Conservation (phyloP, 2,797 vertebrate species). For the Hydrolagus colliei region DNA sequence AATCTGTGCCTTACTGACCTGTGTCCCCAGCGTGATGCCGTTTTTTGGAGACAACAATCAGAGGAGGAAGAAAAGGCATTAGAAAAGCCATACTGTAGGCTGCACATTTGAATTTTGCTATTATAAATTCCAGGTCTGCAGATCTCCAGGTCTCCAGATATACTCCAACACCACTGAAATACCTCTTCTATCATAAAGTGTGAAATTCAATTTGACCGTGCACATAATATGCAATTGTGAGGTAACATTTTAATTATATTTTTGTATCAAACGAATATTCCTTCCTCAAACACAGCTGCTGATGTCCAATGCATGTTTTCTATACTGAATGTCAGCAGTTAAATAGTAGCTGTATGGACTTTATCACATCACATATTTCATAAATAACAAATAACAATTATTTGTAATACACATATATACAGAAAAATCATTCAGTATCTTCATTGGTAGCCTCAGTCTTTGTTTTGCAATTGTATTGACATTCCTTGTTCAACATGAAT, state of each 20-base stretch:
- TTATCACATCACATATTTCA: constrained; percentile 18
- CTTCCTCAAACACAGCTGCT: constrained; percentile 52
- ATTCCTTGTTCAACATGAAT: not conserved
- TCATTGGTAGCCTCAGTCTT: not conserved
- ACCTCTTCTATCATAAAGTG: constrained; percentile 40
- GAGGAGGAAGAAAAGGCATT: not conserved
- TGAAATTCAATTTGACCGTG: constrained; percentile 44
- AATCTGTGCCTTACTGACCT: not conserved
- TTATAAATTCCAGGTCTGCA: not conserved
- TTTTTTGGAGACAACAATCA: too few relatives aligned
- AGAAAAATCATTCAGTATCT: not conserved
- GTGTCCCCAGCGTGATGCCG: not conserved
- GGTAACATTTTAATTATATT: constrained; percentile 46
- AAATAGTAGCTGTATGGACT: constrained; percentile 6
- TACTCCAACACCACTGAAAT: constrained; percentile 35
- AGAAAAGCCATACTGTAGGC: not conserved
- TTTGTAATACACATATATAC: not conserved
- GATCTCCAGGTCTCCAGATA: not conserved
- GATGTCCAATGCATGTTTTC: constrained; percentile 44
- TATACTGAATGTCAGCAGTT: not conserved
- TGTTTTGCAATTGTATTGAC: not conserved
- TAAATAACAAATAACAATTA: constrained; percentile 6
- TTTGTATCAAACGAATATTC: constrained; percentile 53
- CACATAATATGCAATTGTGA: constrained; percentile 42
- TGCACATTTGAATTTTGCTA: not conserved